These are phyloP conservation scores for Melipona beecheii DNA, from an alignment of 2,888 invertebrate genomes.

Conservation along the genomic window DNA sequence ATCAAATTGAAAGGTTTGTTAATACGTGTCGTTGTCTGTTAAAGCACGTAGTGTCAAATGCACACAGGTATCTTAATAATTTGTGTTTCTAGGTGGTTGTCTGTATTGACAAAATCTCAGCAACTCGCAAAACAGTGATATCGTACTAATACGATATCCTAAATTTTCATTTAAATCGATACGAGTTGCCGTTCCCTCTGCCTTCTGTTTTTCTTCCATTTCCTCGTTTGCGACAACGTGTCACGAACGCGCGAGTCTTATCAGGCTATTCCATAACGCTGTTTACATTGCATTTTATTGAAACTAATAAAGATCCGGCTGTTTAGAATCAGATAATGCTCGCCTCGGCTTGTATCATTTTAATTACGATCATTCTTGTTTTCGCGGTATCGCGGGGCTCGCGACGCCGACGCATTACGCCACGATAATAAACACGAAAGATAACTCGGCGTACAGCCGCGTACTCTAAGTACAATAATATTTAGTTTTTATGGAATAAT, in stretches of 20 bases:
- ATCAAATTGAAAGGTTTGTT: no score
- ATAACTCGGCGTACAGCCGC: conserved; percentile 39
- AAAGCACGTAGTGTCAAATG: no score
- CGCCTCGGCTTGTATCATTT: conserved; percentile 45
- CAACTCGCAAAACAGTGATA: neutral
- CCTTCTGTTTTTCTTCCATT: neutral
- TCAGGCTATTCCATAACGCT: conserved; percentile 7
- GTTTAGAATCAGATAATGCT: conserved; percentile 57
- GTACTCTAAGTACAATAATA: conserved; percentile 61
- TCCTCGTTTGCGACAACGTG: neutral
- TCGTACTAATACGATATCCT: neutral
- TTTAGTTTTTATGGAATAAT: conserved; percentile 58
- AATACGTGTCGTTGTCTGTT: no score
- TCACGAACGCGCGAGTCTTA: conserved; percentile 15
- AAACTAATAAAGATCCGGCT: conserved; percentile 55
- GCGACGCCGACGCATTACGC: conserved; percentile 37
- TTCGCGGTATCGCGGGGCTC: conserved; percentile 41
- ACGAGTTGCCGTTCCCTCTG: neutral
- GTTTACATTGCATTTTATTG: conserved; percentile 53
- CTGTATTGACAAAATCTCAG: no score
- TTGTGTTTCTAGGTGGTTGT: no score
- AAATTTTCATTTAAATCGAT: neutral
- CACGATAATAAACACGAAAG: conserved; percentile 58
- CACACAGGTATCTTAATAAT: no score
- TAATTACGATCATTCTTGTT: conserved; percentile 57